Evolutionary conservation across 2,888 invertebrate genomes (phyloP), one percentile per base, ranked within the genome.

Genomic region (Nomada hirtipes): DNA sequence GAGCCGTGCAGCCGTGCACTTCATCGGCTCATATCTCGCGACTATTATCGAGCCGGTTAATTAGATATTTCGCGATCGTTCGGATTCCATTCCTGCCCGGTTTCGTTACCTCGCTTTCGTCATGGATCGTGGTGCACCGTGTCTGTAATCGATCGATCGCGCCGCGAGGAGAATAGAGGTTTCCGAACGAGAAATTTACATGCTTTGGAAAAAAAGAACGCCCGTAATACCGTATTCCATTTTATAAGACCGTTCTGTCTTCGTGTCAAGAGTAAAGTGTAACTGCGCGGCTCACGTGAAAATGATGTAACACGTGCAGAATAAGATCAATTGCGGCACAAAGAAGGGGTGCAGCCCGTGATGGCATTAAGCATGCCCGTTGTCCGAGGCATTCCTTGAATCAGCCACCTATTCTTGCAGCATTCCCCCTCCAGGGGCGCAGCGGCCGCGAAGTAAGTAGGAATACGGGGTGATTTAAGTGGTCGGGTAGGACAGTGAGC

Each of bases 41-140:
- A 65, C 78, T 53, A 81, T 81, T 81, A 81, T 81, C 81, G 69
- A 50, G 44, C 70, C 13, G 74, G 70, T 78, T 82, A 78, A 78
- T 82, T 82, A 74, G 70, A 82, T 82, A 70, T 53, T 67, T 81
- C 69, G 52, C 71, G 55, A 76, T 76, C 57, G 61, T 29, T 36
- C 18, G 55, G 60, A 59, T 68, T 53, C 76, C 57, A 44, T 70
- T 79, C 13, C 53, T 29, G 52, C 29, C 50, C 15, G 9, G 42
- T 76, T 76, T 79, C 70, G 70, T 79, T 79, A 65, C 44, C n/a
- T 29, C 15, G 44, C 68, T 75, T 79, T 75, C 79, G 57, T 69
- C 79, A 70, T 65, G 64, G 47, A 65, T 75, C 76, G 69, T 73
- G 75, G 68, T 60, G 15, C n/a, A 44, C 64, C 44, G 60, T 1